phyloP scores from a whole-genome alignment of 2,113 vertebrate genomes.

The Hyaena hyaena region DNA sequence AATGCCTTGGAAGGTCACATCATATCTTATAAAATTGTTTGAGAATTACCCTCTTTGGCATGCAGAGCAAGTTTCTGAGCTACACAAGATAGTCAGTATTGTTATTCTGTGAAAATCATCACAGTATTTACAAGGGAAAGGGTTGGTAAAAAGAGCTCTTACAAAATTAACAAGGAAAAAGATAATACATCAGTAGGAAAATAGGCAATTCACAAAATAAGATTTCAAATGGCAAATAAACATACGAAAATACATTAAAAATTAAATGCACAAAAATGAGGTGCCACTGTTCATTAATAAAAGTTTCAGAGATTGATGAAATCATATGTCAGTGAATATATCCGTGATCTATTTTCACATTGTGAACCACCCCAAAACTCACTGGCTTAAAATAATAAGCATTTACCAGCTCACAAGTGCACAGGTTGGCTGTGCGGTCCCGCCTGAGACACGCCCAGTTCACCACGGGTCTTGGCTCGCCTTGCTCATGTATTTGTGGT shows the following conservation, averaged over 20 bases:
- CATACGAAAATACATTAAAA: slow-evolving; percentile 15
- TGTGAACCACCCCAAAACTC: background rate
- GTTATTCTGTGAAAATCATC: background rate
- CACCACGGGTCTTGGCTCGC: background rate
- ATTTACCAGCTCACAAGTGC: background rate
- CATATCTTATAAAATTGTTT: background rate
- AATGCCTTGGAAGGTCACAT: background rate
- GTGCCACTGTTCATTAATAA: background rate
- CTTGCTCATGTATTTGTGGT: background rate
- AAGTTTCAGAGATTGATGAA: background rate
- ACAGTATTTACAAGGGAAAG: background rate
- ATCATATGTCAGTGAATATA: background rate
- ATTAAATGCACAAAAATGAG: background rate
- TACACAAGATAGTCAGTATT: background rate
- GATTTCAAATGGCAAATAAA: slow-evolving; percentile 21
- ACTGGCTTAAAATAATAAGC: background rate
- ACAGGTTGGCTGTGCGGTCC: background rate
- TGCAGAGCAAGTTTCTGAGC: background rate
- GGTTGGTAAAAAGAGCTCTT: slow-evolving; percentile 3
- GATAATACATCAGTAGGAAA: background rate
- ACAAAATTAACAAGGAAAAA: slow-evolving; percentile 45
- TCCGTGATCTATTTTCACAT: background rate
- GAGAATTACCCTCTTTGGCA: background rate
- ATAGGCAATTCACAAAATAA: background rate
- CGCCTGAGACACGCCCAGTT: background rate